Evolutionary conservation across 2,888 invertebrate genomes (phyloP).

Genomic region (Macaria liturata): DNA sequence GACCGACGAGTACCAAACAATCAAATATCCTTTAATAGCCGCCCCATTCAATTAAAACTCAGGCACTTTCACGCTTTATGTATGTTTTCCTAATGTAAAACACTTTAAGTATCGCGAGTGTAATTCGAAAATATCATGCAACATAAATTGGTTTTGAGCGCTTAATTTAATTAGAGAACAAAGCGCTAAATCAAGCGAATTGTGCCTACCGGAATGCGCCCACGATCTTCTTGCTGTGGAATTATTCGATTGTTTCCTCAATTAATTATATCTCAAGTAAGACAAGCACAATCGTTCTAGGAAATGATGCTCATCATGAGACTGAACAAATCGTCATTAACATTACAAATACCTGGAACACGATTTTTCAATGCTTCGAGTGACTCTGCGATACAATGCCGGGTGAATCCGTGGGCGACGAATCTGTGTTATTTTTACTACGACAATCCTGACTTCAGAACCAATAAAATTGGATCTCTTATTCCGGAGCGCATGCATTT

Average conservation of each 20-base stretch:
- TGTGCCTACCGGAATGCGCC: not conserved
- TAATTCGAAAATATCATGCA: constrained; percentile 27
- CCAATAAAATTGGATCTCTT: constrained; percentile 55
- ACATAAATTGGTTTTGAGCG: constrained; percentile 5
- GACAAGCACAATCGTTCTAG: not conserved
- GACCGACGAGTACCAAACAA: constrained; percentile 41
- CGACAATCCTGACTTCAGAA: constrained; percentile 50
- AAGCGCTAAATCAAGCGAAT: not conserved
- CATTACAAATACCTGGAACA: constrained; percentile 53
- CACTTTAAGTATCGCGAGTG: constrained; percentile 29
- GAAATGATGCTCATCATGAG: constrained; percentile 2
- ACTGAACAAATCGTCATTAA: constrained; percentile 39
- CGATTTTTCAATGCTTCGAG: constrained; percentile 50
- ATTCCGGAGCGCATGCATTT: constrained; percentile 27
- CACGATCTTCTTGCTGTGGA: not conserved
- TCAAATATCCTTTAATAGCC: constrained; percentile 52
- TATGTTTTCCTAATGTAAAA: constrained; percentile 45
- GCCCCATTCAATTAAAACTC: constrained; percentile 46
- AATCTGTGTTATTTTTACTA: constrained; percentile 65
- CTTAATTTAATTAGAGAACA: constrained; percentile 5
- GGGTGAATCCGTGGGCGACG: constrained; percentile 60
- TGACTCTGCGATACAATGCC: constrained; percentile 54
- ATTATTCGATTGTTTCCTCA: not conserved
- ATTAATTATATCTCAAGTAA: not conserved
- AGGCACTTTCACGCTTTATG: constrained; percentile 42